Conservation (phyloP, 1,140 invertebrate genomes). For the Matsumurasca onukii region DNA sequence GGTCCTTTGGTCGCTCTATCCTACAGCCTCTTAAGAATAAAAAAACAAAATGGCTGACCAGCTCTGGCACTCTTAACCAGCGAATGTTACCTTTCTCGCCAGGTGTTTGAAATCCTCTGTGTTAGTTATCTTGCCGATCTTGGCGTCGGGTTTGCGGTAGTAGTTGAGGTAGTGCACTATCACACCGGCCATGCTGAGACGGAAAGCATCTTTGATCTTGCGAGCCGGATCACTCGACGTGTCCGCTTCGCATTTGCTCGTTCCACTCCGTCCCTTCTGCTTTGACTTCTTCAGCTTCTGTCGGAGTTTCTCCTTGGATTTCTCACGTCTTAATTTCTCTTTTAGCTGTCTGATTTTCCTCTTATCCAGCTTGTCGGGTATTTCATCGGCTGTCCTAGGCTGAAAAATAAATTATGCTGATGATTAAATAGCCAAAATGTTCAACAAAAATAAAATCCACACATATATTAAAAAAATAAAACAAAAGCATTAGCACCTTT, state of each 20-base stretch:
- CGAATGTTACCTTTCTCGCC: conserved; percentile 88
- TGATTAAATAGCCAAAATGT: too few relatives aligned
- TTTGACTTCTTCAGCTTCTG: conserved; percentile 29
- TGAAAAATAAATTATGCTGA: too few relatives aligned
- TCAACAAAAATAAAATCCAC: too few relatives aligned
- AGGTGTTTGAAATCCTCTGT: conserved; percentile 96
- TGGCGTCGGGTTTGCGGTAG: conserved; percentile 82
- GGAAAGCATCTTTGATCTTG: conserved; percentile 85
- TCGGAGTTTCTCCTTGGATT: conserved; percentile 56
- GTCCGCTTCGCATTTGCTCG: conserved; percentile 48
- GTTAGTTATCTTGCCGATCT: conserved; percentile 78
- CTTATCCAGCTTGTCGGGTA: conserved; percentile 67
- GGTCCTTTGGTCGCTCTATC: too few relatives aligned
- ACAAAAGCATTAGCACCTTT: not conserved
- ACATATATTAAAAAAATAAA: not conserved
- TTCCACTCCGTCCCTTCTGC: conserved; percentile 26
- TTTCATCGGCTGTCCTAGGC: conserved; percentile 76
- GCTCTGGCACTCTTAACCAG: too few relatives aligned
- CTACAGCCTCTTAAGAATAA: too few relatives aligned
- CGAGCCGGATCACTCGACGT: conserved; percentile 54
- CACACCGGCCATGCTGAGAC: conserved; percentile 82
- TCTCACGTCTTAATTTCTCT: conserved; percentile 69
- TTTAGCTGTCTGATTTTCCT: conserved; percentile 60
- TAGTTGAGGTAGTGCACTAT: conserved; percentile 91
- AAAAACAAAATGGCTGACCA: too few relatives aligned